Base-by-base conservation (phyloP, 30 jellyfish, hydroid and myxozoan genomes). In the Hydractinia echinata region DNA sequence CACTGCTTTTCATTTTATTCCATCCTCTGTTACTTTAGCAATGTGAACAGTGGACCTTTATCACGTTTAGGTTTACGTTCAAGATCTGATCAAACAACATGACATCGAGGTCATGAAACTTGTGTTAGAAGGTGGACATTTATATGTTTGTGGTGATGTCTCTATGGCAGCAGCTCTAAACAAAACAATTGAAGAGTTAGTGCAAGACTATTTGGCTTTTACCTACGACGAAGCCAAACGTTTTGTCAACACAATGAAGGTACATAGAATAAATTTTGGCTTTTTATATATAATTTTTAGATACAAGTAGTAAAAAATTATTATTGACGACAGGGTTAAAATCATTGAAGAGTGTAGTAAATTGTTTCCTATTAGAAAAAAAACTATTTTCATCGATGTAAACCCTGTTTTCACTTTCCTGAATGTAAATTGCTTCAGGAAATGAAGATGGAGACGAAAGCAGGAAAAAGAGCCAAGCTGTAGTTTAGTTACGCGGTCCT, bases 141-240 rank as follows among this genome's bases (percentile, higher is more conserved):
- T 91, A 10, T 91, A 85, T 53, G 97, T 91, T 50, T 91, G 97
- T 67, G 97, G 97, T 7, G 95, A 91, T 66, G 97, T 85, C 11
- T 72, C 96, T 4, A 91, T 91, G 97, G 97, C 97, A 53, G 30
- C 89, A 51, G 97, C 86, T 66, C 96, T 91, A 6, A 69, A 84
- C 14, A 85, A 85, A 20, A 83, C 96, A 6, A 72, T 91, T 68
- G 82, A 73, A 56, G 72, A 66, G 18, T 50, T 91, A 66, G 66
- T 91, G 73, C 92, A 85, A 62, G 95, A 91, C 10, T 84, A 54
- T 69, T 91, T 90, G 48, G 96, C 96, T 4, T 55, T 89, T 62
- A 84, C 96, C 5, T 71, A 78, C 11, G 84, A 53, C 7, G 96
- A 89, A 79, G 88, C 95, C n/a, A 83, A 81, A 50, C 77, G 66